Base-by-base conservation (phyloP, 2,888 invertebrate species). In the Oxyscelio sp. region DNA sequence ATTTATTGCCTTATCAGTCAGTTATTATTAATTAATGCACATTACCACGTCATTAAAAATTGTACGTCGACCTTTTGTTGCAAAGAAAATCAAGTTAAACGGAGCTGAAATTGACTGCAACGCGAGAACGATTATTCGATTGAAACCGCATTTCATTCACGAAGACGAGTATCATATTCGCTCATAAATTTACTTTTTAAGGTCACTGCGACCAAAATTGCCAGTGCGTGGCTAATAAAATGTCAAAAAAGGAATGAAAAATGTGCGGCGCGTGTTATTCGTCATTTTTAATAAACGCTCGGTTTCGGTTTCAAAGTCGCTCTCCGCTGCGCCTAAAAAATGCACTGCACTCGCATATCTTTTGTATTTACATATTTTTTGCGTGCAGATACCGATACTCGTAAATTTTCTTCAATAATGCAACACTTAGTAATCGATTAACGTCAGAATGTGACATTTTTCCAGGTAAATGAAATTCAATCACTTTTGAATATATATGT, bases 401-500 rank as follows among this genome's bases (percentile, higher is more conserved):
- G 66, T 75, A 75, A 75, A 75, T 75, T 75, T 75, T 74, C 56
- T 50, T 63, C 34, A 15, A 40, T 34, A 56, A 56, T 56, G 38
- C 34, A 17, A 56, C 50, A 31, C 34, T 56, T 34, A 9, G 54
- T 56, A 56, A 74, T 65, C 15, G 50, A 68, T 78, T 77, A 68
- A 66, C 21, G 40, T 31, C 68, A 52, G 43, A 68, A 38, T 24
- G 68, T 11, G 38, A 61, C 61, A 78, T 68, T 68, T 78, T 68
- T 78, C 52, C 40, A 17, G 59, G 59, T 68, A 59, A 68, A 78
- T 78, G 68, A 68, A 68, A 68, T 52, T 68, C 61, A 78, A 68
- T 78, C 77, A 22, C 27, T 27, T 59, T 58, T 50, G 58, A 68
- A 59, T 68, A 58, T n/a, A n/a, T n/a, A n/a, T n/a, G n/a, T 58